phyloP scores from a whole-genome alignment of 2,888 invertebrate species.

The Drosophila sordidapex region DNA sequence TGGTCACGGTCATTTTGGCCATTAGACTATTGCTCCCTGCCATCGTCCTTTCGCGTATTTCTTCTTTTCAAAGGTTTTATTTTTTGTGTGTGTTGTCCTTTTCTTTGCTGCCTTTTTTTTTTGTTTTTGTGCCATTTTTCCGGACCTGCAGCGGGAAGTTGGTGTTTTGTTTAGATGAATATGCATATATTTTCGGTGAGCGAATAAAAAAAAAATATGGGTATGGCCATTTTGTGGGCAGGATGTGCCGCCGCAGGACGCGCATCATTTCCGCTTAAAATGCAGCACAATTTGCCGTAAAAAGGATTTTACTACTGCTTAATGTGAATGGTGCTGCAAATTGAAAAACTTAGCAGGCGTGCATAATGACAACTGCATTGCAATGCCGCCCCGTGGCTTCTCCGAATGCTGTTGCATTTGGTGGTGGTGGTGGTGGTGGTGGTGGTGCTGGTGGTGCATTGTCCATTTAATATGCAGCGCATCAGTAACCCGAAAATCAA shows the following conservation, averaged over 20 bases:
- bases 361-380: constrained; percentile 68
- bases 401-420: constrained; percentile 19
- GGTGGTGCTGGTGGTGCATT: constrained; percentile 37
- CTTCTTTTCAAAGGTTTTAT: constrained; percentile 60
- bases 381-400: constrained; percentile 5
- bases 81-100: constrained; percentile 24
- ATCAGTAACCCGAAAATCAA: constrained; percentile 76
- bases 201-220: constrained; percentile 16
- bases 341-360: constrained; percentile 55
- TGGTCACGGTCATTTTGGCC: constrained; percentile 68
- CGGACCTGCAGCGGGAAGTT: constrained; percentile 68
- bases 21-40: constrained; percentile 57
- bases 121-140: constrained; percentile 41
- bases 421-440: neutral
- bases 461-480: constrained; percentile 71
- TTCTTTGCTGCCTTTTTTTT: constrained; percentile 27
- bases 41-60: constrained; percentile 47
- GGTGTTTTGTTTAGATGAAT: constrained; percentile 83
- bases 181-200: constrained; percentile 78
- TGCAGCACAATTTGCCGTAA: constrained; percentile 80
- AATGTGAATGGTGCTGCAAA: constrained; percentile 47
- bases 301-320: constrained; percentile 58
- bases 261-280: constrained; percentile 79
- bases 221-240: constrained; percentile 69
- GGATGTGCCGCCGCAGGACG: constrained; percentile 79